Base-by-base conservation (phyloP, 1,140 invertebrate genomes). In the Trichogramma pretiosum region DNA sequence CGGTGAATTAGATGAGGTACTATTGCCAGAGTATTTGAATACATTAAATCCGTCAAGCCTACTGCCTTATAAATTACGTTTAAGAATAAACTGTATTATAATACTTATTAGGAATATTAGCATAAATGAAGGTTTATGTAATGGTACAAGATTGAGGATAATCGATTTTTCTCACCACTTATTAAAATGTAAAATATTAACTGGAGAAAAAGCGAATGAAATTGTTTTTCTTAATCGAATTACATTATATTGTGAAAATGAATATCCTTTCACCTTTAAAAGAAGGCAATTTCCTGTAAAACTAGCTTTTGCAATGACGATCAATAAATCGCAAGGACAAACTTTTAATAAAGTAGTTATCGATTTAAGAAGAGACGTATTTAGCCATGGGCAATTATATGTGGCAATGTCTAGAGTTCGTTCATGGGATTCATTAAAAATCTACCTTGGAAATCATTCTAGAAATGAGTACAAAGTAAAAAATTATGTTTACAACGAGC, bases 151-250 rank as follows among this genome's bases (percentile, higher is more conserved):
- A 40, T 22, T 40, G 26, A 16, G 21, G 21, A 19, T 37, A 5
- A 37, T 37, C 5, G 35, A 19, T 18, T 17, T 42, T 26, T 28
- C 24, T 26, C 4, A 26, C 18, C 14, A 42, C 28, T 42, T 42
- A 26, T 26, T 13, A 26, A 42, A 28, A 42, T 42, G 28, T 28
- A 28, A 16, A 18, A 42, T 42, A 26, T 42, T 32, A 42, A 42
- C 10, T 13, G 22, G 39, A 26, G 23, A 26, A 13, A 26, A 42
- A 42, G 1, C 22, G 8, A 42, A 42, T 18, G 16, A 42, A 8
- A 14, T 32, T 13, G 3, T 28, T 26, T 18, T 42, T 42, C 11
- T 26, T 5, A 32, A 42, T 42, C 24, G 39, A 7, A 16, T 32
- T 28, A 26, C 23, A 14, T 16, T 26, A 2, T 26, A 26, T 26